These are phyloP conservation scores for Perdita meconis DNA, from an alignment of 2,888 invertebrate genomes.

Conservation along the genomic window DNA sequence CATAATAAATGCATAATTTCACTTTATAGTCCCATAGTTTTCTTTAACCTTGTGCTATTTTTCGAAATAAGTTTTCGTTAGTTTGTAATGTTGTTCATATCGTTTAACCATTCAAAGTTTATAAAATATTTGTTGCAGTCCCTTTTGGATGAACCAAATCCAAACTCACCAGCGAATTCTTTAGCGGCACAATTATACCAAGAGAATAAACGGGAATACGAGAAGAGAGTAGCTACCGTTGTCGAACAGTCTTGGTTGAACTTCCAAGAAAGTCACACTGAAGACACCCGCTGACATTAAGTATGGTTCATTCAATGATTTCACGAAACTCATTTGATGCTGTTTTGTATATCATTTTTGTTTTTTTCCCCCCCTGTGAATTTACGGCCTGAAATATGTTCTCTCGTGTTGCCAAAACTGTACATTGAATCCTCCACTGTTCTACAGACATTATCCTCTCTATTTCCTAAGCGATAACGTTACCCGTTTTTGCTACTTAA, in stretches of 20 bases:
- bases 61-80: conserved; percentile 37
- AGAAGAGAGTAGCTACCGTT: conserved; percentile 87
- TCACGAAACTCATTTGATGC: conserved; percentile 17
- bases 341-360: conserved; percentile 20
- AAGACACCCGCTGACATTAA: conserved; percentile 83
- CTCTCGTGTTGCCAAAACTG: conserved; percentile 22
- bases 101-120: conserved; percentile 33
- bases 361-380: too few species aligned
- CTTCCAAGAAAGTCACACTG: conserved; percentile 82
- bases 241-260: conserved; percentile 88
- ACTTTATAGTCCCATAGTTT: conserved; percentile 72
- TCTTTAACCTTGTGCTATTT: conserved; percentile 65
- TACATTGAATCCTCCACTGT: conserved; percentile 51
- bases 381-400: conserved; percentile 29
- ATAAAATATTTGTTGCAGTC: conserved; percentile 85
- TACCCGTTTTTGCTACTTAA: conserved; percentile 15
- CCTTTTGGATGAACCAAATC: conserved; percentile 89
- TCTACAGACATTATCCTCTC: conserved; percentile 37
- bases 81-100: conserved; percentile 5
- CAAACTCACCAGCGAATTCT: conserved; percentile 89
- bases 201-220: conserved; percentile 88
- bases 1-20: conserved; percentile 79
- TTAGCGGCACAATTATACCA: conserved; percentile 89
- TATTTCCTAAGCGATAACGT: conserved; percentile 4
- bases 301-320: conserved; percentile 44